A percentile compares a stretch with the other conserved stretches of the same genome.
These are phyloP conservation scores for Aspidapion aeneum DNA, from an alignment of 2,888 invertebrate species.

Conservation along the genomic window DNA sequence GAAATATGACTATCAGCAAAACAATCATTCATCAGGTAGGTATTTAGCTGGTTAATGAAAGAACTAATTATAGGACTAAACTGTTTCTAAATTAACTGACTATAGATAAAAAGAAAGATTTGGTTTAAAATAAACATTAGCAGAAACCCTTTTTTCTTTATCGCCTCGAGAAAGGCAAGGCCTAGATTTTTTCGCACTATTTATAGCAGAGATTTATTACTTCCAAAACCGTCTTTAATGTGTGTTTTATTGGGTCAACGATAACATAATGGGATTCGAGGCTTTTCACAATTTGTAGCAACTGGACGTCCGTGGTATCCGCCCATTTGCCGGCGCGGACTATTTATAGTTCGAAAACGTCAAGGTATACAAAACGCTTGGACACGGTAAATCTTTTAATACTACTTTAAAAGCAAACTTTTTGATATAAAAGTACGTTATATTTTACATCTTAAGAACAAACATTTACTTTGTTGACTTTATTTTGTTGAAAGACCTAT, in stretches of 20 bases:
- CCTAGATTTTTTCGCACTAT: not conserved
- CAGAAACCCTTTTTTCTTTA: not conserved
- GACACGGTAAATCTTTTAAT: not conserved
- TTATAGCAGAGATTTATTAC: slow-evolving; percentile 11
- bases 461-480: too few relatives aligned
- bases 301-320: slow-evolving; percentile 10
- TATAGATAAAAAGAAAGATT: not conserved
- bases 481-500: too few relatives aligned
- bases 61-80: too few relatives aligned
- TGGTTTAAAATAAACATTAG: not conserved
- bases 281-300: slow-evolving; percentile 21
- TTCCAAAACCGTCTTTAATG: slow-evolving; percentile 19
- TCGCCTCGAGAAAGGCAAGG: not conserved
- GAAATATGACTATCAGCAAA: too few relatives aligned
- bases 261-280: slow-evolving; percentile 15
- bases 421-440: too few relatives aligned
- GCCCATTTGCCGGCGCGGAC: slow-evolving; percentile 16
- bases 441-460: too few relatives aligned
- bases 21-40: too few relatives aligned
- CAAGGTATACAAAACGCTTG: not conserved
- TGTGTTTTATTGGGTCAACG: slow-evolving; percentile 21
- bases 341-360: slow-evolving; percentile 19
- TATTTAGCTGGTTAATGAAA: too few relatives aligned
- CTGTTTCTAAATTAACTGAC: not conserved
- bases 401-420: not conserved